A percentile compares a stretch with the other conserved stretches of the same genome.
phyloP scores from a whole-genome alignment of 2,113 vertebrate species.

The Ctenodactylus gundi region DNA sequence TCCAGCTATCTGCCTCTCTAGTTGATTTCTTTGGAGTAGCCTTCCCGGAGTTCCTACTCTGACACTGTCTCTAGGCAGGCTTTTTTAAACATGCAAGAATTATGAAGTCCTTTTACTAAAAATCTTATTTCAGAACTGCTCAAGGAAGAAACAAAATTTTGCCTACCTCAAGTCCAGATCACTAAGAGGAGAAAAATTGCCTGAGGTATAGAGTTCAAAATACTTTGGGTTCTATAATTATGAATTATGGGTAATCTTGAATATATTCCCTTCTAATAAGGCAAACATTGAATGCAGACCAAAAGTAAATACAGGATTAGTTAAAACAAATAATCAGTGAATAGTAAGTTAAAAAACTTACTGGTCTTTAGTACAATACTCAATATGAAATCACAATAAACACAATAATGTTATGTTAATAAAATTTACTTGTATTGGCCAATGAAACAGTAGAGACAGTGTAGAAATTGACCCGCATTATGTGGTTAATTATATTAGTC shows the following conservation, averaged over 20 bases:
- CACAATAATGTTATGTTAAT: not conserved
- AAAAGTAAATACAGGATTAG: not conserved
- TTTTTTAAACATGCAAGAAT: too few relatives aligned
- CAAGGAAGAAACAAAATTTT: not conserved
- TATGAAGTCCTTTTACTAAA: not conserved
- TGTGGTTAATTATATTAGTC: not conserved
- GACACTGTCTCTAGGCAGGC: too few relatives aligned
- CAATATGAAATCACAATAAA: not conserved
- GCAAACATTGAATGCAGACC: not conserved
- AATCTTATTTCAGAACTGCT: not conserved
- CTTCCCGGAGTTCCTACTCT: too few relatives aligned
- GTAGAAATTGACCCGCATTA: not conserved
- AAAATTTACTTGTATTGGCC: not conserved
- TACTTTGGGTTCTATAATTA: not conserved
- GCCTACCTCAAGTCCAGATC: not conserved
- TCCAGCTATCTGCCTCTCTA: too few relatives aligned
- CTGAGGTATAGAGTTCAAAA: not conserved
- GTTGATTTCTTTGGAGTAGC: too few relatives aligned
- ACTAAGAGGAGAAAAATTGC: not conserved
- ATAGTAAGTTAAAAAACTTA: not conserved
- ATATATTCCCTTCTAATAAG: not conserved
- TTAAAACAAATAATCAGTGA: not conserved
- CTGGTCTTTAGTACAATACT: not conserved
- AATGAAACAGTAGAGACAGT: not conserved
- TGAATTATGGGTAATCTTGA: not conserved